Percentiles rank a stretch among this genome's conserved stretches.
These are phyloP conservation scores for Dryobota labecula DNA, from an alignment of 2,888 invertebrate species.

Conservation along the genomic window DNA sequence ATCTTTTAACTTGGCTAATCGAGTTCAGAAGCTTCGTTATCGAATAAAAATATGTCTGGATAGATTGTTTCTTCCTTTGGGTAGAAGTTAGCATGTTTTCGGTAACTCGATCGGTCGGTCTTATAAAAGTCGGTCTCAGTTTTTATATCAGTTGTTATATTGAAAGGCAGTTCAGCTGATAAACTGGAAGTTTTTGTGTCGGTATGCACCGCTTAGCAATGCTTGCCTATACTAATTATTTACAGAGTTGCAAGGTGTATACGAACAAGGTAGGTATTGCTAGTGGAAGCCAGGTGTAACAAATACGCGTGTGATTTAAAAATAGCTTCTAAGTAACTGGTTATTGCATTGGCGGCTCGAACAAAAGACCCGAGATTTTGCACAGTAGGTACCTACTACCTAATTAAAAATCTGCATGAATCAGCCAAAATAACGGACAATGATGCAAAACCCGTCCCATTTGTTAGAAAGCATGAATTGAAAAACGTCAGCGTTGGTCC, in stretches of 20 bases:
- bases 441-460: slow-evolving; percentile 44
- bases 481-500: slow-evolving; percentile 34
- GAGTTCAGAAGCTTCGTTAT: slow-evolving; percentile 37
- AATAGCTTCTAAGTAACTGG: slow-evolving; percentile 50
- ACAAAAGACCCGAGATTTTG: slow-evolving; percentile 34
- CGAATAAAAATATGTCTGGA: slow-evolving; percentile 13
- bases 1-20: slow-evolving; percentile 36
- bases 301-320: slow-evolving; percentile 40
- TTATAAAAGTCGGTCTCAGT: neutral
- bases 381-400: no score
- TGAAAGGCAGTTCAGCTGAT: neutral
- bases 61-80: neutral
- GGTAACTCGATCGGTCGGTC: no score
- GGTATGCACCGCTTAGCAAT: neutral
- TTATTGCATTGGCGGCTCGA: slow-evolving; percentile 18
- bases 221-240: slow-evolving; percentile 29
- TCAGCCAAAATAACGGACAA: slow-evolving; percentile 46
- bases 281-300: slow-evolving; percentile 42
- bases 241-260: slow-evolving; percentile 44
- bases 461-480: slow-evolving; percentile 47
- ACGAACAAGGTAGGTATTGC: neutral
- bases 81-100: neutral
- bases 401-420: slow-evolving; percentile 38
- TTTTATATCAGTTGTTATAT: neutral
- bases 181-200: slow-evolving; percentile 19